Evolutionary conservation across 2,888 invertebrate species (phyloP), one percentile per base, ranked within the genome.

Genomic region (Drosophila atripex): DNA sequence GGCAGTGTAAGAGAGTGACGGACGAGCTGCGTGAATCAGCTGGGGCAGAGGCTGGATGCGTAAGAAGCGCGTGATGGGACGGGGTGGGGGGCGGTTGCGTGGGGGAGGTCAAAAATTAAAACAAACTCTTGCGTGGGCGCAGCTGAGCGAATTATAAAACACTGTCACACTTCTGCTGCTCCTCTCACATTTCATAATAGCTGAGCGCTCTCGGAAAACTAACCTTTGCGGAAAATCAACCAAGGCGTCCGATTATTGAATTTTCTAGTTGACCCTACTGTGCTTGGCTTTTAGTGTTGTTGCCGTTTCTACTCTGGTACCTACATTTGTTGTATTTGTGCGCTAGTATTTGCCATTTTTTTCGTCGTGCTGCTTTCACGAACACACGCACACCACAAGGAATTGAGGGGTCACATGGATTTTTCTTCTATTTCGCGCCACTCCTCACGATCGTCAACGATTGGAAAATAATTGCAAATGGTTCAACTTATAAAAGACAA

Each of bases 311-410:
- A 39, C 43, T 35, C 35, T 61, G 66, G 46, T 88, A 88, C 82
- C 79, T 85, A 88, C 80, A 72, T 86, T 85, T 88, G 63, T 73
- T 78, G 79, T 82, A 73, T 58, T 66, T 79, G 87, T 86, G 57
- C 68, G 58, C 45, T 73, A 86, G 86, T 80, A 83, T 75, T 88
- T 83, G 89, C 80, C 89, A 83, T 86, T 88, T 76, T 88, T 76
- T 86, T 66, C 65, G 55, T 68, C 60, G 83, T 83, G 77, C 72
- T 73, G 84, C 66, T 86, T 86, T 86, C 85, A 70, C 86, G 73
- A 68, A 65, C 75, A 76, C 38, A 50, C 61, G 28, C 60, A 45
- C 25, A 35, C 35, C 14, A 21, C 9, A 18, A 16, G 45, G 52
- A 72, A 70, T 77, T 72, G 49, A 53, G 73, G 71, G 51, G 71